Evolutionary conservation across 2,113 vertebrate genomes (phyloP).

Genomic region (Esox niger): DNA sequence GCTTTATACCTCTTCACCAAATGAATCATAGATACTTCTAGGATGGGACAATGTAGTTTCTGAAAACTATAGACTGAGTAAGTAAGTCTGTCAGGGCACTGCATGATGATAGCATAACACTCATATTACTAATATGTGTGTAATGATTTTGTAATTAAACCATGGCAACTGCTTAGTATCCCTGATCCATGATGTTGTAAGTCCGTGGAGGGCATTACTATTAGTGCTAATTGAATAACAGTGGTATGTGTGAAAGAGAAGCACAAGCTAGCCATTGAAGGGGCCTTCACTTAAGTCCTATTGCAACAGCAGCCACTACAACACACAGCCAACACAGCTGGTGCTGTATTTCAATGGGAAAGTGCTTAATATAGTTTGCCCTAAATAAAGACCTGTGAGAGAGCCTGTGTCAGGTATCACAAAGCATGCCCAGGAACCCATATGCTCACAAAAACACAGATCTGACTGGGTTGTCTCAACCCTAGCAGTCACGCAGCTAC

Average conservation of each 20-base stretch:
- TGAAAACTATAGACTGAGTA: no score
- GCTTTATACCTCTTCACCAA: no score
- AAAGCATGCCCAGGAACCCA: conserved; percentile 66
- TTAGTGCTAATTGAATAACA: conserved; percentile 58
- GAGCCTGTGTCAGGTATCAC: conserved; percentile 78
- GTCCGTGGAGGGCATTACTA: conserved; percentile 40
- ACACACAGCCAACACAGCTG: conserved; percentile 74
- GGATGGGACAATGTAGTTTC: no score
- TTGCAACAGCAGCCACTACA: conserved; percentile 62
- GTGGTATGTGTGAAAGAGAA: conserved; percentile 57
- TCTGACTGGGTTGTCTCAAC: no score
- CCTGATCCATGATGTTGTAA: conserved; percentile 23
- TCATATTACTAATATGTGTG: no score
- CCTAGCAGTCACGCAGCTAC: conserved; percentile 44
- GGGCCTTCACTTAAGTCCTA: conserved; percentile 28
- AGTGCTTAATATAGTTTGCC: conserved; percentile 75
- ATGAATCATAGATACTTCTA: no score
- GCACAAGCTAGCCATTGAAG: conserved; percentile 38
- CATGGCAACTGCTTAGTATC: no score
- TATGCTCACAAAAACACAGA: conserved; percentile 64
- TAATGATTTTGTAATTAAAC: no score
- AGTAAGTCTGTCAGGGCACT: no score
- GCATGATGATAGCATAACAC: no score
- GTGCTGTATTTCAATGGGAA: conserved; percentile 83
- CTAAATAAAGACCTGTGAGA: conserved; percentile 76